These are phyloP conservation scores for Pelobates fuscus DNA, from an alignment of 2,113 vertebrate genomes.

Conservation along the genomic window DNA sequence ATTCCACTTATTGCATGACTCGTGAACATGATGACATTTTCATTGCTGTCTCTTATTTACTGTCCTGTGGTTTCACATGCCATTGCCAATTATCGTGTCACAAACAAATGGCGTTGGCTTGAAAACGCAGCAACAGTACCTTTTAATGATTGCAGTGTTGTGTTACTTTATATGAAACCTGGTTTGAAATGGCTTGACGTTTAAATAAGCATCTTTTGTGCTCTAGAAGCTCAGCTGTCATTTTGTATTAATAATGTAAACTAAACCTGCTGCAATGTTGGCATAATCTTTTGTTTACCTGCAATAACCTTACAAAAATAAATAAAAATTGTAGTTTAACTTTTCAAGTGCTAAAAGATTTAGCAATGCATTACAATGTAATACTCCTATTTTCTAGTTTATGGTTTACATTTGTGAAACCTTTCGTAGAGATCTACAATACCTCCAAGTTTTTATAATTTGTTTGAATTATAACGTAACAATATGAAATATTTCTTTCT, in stretches of 20 bases:
- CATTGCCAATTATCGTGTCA: slow-evolving; percentile 11
- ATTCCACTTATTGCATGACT: neutral
- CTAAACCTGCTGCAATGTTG: neutral
- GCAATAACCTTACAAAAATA: no score
- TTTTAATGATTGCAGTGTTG: slow-evolving; percentile 3
- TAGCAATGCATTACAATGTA: no score
- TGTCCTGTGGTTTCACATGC: neutral
- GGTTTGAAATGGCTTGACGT: slow-evolving; percentile 9
- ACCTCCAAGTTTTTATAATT: no score
- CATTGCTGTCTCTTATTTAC: slow-evolving; percentile 2
- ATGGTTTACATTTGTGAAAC: no score
- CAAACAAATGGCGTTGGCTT: neutral
- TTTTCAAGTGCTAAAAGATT: no score
- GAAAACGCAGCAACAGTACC: neutral
- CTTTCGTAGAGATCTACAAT: no score
- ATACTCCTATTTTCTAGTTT: no score
- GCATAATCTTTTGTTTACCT: neutral
- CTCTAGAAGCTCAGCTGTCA: neutral
- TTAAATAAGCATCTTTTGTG: slow-evolving; percentile 18
- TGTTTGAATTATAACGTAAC: no score
- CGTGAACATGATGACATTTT: neutral
- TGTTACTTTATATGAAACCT: neutral
- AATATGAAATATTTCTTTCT: no score
- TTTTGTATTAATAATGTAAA: neutral
- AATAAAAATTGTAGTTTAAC: no score